Evolutionary conservation across 2,888 invertebrate species (phyloP).

Genomic region (Phanerotoma sp.): DNA sequence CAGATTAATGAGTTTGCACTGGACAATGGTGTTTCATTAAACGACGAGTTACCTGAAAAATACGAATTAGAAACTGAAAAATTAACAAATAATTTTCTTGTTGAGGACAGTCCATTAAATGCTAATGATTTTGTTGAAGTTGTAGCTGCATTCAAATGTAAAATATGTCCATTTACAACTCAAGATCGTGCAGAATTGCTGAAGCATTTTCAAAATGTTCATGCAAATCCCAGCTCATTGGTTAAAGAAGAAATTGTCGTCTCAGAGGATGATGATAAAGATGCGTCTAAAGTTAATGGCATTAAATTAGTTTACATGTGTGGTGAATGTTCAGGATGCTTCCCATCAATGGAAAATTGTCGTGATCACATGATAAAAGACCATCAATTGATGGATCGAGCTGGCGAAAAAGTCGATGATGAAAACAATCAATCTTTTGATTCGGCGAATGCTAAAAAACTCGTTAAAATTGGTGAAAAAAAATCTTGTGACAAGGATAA

Average conservation of each 20-base stretch:
- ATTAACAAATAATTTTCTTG: conserved; percentile 30
- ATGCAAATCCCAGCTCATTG: conserved; percentile 40
- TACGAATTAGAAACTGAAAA: conserved; percentile 31
- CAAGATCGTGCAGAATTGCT: conserved; percentile 54
- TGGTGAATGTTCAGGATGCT: conserved; percentile 59
- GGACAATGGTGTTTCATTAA: conserved; percentile 11
- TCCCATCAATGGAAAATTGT: conserved; percentile 58
- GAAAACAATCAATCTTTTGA: conserved; percentile 16
- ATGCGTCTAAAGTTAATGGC: conserved; percentile 38
- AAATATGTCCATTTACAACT: conserved; percentile 60
- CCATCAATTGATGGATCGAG: conserved; percentile 44
- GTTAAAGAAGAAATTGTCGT: conserved; percentile 31
- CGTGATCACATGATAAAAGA: conserved; percentile 60
- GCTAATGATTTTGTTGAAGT: conserved; percentile 60
- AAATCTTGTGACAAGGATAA: conserved; percentile 24
- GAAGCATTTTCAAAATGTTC: conserved; percentile 53
- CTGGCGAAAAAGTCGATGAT: conserved; percentile 31
- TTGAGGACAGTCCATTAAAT: conserved; percentile 38
- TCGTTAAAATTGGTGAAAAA: conserved; percentile 9
- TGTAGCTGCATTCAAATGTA: conserved; percentile 62
- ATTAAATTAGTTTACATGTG: conserved; percentile 58
- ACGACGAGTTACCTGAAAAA: conserved; percentile 31
- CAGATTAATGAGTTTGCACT: neutral
- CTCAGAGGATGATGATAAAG: conserved; percentile 26
- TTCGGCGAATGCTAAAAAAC: neutral